Percentiles rank a stretch among this genome's conserved stretches.
Evolutionary conservation across 2,888 invertebrate species (phyloP).

Genomic region (Liodrosophila aerea): DNA sequence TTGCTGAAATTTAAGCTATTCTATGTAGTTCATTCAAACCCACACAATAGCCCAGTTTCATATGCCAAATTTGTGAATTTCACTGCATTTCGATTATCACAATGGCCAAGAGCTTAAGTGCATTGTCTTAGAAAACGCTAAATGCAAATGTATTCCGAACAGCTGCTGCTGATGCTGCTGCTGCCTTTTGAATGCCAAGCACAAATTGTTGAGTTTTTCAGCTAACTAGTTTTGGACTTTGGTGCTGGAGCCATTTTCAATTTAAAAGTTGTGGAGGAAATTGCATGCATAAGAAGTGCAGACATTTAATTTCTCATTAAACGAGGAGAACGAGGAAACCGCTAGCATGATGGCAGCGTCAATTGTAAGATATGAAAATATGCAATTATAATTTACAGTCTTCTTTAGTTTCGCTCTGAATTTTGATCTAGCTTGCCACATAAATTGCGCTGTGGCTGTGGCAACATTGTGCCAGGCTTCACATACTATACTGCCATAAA

Average conservation of each 20-base stretch:
- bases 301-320: slow-evolving; percentile 72
- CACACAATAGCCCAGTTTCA: not conserved
- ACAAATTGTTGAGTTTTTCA: slow-evolving; percentile 21
- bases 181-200: slow-evolving; percentile 8
- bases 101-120: slow-evolving; percentile 4
- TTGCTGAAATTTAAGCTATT: too few species aligned
- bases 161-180: slow-evolving; percentile 22
- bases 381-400: slow-evolving; percentile 81
- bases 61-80: slow-evolving; percentile 2
- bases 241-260: slow-evolving; percentile 55
- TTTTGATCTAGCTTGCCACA: slow-evolving; percentile 51
- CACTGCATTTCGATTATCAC: slow-evolving; percentile 17
- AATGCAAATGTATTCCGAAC: slow-evolving; percentile 29
- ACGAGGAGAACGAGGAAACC: slow-evolving; percentile 11
- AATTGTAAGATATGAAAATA: slow-evolving; percentile 81
- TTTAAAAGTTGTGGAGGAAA: slow-evolving; percentile 57
- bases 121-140: slow-evolving; percentile 9
- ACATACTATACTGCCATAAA: slow-evolving; percentile 55
- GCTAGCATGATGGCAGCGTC: slow-evolving; percentile 58
- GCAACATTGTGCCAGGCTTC: slow-evolving; percentile 63
- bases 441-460: slow-evolving; percentile 51
- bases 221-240: slow-evolving; percentile 11
- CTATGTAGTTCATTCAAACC: too few species aligned
- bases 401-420: slow-evolving; percentile 18
- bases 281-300: slow-evolving; percentile 56